phyloP scores from a whole-genome alignment of 2,888 invertebrate species.

The Platynereis dumerilii region DNA sequence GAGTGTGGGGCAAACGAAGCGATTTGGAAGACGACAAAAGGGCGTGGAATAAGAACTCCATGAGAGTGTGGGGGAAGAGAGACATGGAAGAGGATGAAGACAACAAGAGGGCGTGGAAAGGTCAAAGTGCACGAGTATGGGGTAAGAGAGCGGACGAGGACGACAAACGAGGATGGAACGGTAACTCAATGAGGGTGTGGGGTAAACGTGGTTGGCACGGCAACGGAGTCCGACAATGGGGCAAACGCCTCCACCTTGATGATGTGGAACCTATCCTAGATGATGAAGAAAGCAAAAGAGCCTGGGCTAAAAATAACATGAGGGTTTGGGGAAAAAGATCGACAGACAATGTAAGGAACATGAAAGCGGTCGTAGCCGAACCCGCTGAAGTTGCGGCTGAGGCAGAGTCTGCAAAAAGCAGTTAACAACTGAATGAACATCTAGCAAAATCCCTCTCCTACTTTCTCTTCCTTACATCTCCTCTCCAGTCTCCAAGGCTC shows the following conservation, averaged over 20 bases:
- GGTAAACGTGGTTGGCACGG: slow-evolving; percentile 28
- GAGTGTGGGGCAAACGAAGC: slow-evolving; percentile 30
- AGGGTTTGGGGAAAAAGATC: slow-evolving; percentile 31
- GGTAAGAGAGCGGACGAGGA: slow-evolving; percentile 10
- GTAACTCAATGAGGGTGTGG: slow-evolving; percentile 29
- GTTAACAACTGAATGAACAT: too few relatives aligned
- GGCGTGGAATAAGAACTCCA: slow-evolving; percentile 19
- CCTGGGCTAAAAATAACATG: slow-evolving; percentile 24
- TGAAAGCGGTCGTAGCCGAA: neutral
- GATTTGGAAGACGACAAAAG: slow-evolving; percentile 25
- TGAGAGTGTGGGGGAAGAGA: slow-evolving; percentile 31
- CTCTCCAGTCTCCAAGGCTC: too few relatives aligned
- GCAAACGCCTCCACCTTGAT: slow-evolving; percentile 19
- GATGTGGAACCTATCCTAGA: slow-evolving; percentile 2
- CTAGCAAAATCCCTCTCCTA: too few relatives aligned
- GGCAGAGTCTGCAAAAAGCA: too few relatives aligned
- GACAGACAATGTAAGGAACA: neutral
- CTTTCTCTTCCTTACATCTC: too few relatives aligned
- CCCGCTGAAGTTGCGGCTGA: too few relatives aligned
- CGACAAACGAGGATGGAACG: slow-evolving; percentile 26
- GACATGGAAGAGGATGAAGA: neutral
- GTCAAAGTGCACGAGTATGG: slow-evolving; percentile 27
- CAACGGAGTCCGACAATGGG: slow-evolving; percentile 28
- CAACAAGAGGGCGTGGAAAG: slow-evolving; percentile 26
- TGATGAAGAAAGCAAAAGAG: slow-evolving; percentile 17